Conservation (phyloP, 92 coral and sea anemone genomes). For the Epizoanthus scotinus region DNA sequence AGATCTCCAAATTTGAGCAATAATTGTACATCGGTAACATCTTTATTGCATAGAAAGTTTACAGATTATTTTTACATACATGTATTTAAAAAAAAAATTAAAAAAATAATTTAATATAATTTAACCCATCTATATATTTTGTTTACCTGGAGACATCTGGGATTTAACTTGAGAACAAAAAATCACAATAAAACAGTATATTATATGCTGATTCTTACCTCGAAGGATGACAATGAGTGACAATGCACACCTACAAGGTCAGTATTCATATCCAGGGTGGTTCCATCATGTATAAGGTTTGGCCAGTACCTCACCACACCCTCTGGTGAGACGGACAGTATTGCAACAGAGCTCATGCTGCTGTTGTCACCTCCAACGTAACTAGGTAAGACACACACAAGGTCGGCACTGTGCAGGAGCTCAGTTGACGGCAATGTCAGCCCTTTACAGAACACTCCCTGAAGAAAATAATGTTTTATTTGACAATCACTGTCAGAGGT, state of each 20-base stretch:
- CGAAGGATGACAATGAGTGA: conserved; percentile 85
- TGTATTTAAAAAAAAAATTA: too few relatives aligned
- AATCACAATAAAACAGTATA: neutral
- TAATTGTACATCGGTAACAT: too few relatives aligned
- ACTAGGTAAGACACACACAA: conserved; percentile 75
- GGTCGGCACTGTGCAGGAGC: conserved; percentile 81
- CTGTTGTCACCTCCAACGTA: conserved; percentile 54
- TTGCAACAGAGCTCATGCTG: conserved; percentile 69
- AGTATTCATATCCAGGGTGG: conserved; percentile 76
- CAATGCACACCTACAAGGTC: conserved; percentile 87
- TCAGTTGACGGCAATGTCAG: conserved; percentile 88
- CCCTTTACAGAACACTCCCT: conserved; percentile 90
- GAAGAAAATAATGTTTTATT: neutral
- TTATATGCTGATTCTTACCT: conserved; percentile 48
- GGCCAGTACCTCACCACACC: conserved; percentile 97
- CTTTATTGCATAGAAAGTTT: too few relatives aligned
- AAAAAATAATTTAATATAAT: too few relatives aligned
- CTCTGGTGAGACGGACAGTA: conserved; percentile 91
- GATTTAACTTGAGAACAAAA: too few relatives aligned
- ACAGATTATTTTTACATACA: too few relatives aligned
- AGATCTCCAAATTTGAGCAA: too few relatives aligned
- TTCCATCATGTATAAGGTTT: conserved; percentile 81
- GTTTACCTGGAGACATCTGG: too few relatives aligned
- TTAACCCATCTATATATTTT: too few relatives aligned
- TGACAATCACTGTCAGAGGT: neutral